These are phyloP conservation scores for Meleagris gallopavo DNA, from an alignment of 2,113 vertebrate species.

Conservation along the genomic window DNA sequence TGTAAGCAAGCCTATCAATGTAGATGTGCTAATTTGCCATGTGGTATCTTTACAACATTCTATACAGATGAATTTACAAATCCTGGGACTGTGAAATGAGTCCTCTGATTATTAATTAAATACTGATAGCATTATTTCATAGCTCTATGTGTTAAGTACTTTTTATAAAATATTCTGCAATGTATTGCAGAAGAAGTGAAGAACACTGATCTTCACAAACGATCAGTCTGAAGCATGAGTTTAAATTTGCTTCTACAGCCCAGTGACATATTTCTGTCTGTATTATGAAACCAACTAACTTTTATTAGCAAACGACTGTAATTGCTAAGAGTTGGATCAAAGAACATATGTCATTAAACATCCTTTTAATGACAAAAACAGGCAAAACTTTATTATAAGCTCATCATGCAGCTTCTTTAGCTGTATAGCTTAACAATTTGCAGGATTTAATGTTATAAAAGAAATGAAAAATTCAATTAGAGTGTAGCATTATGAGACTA, in stretches of 20 bases:
- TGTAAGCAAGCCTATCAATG: neutral
- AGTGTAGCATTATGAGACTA: neutral
- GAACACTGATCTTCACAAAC: neutral
- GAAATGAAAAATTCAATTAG: constrained; percentile 54
- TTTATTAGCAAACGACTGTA: constrained; percentile 34
- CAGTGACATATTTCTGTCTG: constrained; percentile 1
- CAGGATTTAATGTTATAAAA: constrained; percentile 29
- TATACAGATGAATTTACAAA: neutral
- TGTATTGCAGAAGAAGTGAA: neutral
- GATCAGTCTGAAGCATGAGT: neutral
- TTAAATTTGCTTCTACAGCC: neutral
- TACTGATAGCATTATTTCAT: neutral
- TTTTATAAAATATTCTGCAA: neutral
- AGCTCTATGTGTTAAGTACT: neutral
- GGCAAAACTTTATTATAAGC: constrained; percentile 37
- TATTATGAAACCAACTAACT: constrained; percentile 29
- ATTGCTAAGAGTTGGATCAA: constrained; percentile 19
- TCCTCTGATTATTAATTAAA: neutral
- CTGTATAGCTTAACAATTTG: neutral
- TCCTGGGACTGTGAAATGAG: neutral
- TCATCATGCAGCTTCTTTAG: constrained; percentile 29
- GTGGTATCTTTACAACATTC: neutral
- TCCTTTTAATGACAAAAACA: constrained; percentile 2
- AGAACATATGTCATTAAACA: constrained; percentile 19
- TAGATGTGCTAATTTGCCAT: neutral